Conservation (phyloP, 2,888 invertebrate species). For the Hydraecia micacea region DNA sequence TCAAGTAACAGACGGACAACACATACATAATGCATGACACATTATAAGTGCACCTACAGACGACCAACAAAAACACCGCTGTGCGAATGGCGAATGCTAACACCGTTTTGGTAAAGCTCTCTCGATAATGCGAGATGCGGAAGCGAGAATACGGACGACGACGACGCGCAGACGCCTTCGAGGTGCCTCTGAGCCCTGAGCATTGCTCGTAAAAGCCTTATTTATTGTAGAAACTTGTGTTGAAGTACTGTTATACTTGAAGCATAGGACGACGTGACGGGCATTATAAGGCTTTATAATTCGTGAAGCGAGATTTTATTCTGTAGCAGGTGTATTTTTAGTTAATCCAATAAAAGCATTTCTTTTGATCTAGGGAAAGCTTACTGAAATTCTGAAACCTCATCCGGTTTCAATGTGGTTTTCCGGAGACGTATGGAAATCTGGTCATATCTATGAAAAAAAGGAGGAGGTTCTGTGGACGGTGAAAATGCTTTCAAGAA, state of each 20-base stretch:
- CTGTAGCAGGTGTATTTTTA: slow-evolving; percentile 30
- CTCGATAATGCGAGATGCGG: slow-evolving; percentile 71
- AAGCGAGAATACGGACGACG: slow-evolving; percentile 64
- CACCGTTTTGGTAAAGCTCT: slow-evolving; percentile 75
- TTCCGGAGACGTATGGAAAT: background rate
- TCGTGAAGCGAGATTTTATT: slow-evolving; percentile 44
- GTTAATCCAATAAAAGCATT: slow-evolving; percentile 39
- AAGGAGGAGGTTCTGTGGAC: background rate
- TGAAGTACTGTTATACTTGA: slow-evolving; percentile 67
- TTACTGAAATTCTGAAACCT: background rate
- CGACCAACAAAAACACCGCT: slow-evolving; percentile 61
- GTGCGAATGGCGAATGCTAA: slow-evolving; percentile 72
- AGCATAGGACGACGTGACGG: slow-evolving; percentile 60
- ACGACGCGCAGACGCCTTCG: slow-evolving; percentile 31
- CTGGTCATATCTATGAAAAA: background rate
- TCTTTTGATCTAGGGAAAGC: slow-evolving; percentile 24
- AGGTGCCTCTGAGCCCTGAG: slow-evolving; percentile 55
- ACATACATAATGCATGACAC: slow-evolving; percentile 80
- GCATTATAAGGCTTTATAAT: slow-evolving; percentile 50
- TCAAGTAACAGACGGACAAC: slow-evolving; percentile 64
- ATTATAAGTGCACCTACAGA: slow-evolving; percentile 68
- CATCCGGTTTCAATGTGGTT: background rate
- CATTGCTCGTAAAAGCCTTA: slow-evolving; percentile 66
- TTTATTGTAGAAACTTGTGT: slow-evolving; percentile 67
- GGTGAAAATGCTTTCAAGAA: background rate